Base-by-base conservation (phyloP, 1,140 invertebrate genomes). In the Rhyacophila brunnea region DNA sequence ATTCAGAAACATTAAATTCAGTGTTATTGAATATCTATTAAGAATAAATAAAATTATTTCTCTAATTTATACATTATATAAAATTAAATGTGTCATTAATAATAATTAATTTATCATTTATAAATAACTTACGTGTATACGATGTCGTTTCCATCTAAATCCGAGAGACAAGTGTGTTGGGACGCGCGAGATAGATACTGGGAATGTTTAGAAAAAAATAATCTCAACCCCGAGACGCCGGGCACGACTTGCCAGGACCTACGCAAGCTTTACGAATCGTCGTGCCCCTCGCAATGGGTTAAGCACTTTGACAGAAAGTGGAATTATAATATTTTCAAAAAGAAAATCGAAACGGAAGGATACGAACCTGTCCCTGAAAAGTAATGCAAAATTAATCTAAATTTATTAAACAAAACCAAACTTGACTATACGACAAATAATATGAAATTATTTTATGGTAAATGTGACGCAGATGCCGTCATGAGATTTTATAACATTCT, bases 291-390 rank as follows among this genome's bases (percentile, higher is more conserved):
- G 11, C 86, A 90, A 74, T 97, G 93, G 93, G 91, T 96, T 9
- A 93, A 91, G 77, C 93, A 97, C 78, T 97, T 97, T 78, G 92
- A 96, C 78, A 83, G 91, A 68, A 94, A 93, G 74, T 74, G 90
- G 71, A 87, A 88, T 64, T 96, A 93, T 76, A 79, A 92, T 67
- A 84, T 91, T 70, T 96, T 93, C 74, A 94, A 94, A 79, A 86
- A 90, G 66, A 87, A 88, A 81, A 88, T 96, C 73, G 87, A 93
- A 71, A 86, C 86, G 68, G 84, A 89, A 66, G 92, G 91, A 74
- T 93, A 55, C 20, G 89, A 92, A 75, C 88, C 88, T 51, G 74
- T 85, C 44, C 74, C 77, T 70, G 71, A 43, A 46, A 47, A 49
- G 45, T 36, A 57, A 49, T 38, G 15, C 11, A 40, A 3, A 28